phyloP scores from a whole-genome alignment of 2,113 vertebrate species.

The Dendropsophus ebraccatus region DNA sequence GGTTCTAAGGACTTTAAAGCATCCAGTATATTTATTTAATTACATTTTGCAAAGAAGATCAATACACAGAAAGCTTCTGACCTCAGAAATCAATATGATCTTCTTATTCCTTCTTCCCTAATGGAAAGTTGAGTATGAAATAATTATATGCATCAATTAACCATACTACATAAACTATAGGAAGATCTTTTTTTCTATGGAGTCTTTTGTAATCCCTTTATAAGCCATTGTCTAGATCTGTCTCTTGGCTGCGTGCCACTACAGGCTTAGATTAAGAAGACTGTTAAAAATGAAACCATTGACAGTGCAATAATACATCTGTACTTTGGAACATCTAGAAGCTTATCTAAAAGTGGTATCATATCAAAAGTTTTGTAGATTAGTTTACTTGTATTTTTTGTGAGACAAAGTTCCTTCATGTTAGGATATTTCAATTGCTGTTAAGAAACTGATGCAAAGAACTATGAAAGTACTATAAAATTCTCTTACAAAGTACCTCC shows the following conservation, averaged over 20 bases:
- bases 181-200: not conserved
- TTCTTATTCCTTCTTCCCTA: slow-evolving; percentile 20
- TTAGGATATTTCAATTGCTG: not conserved
- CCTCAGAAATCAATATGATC: slow-evolving; percentile 47
- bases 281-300: slow-evolving; percentile 33
- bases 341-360: slow-evolving; percentile 4
- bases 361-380: not conserved
- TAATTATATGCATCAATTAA: slow-evolving; percentile 51
- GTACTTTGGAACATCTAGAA: not conserved
- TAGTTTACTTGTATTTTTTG: not conserved
- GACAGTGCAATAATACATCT: slow-evolving; percentile 14
- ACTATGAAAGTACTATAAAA: slow-evolving; percentile 1
- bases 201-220: slow-evolving; percentile 18
- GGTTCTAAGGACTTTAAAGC: not conserved
- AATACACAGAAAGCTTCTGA: slow-evolving; percentile 29
- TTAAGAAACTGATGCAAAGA: not conserved
- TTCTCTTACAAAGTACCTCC: no score
- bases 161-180: not conserved
- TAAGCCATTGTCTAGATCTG: slow-evolving; percentile 17
- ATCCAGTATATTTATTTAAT: slow-evolving; percentile 38
- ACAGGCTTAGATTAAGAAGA: slow-evolving; percentile 1
- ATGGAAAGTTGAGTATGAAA: slow-evolving; percentile 46
- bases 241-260: slow-evolving; percentile 17
- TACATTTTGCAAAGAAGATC: slow-evolving; percentile 39
- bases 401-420: not conserved